Conservation (phyloP, 1,140 invertebrate species). For the Helicoverpa armigera region DNA sequence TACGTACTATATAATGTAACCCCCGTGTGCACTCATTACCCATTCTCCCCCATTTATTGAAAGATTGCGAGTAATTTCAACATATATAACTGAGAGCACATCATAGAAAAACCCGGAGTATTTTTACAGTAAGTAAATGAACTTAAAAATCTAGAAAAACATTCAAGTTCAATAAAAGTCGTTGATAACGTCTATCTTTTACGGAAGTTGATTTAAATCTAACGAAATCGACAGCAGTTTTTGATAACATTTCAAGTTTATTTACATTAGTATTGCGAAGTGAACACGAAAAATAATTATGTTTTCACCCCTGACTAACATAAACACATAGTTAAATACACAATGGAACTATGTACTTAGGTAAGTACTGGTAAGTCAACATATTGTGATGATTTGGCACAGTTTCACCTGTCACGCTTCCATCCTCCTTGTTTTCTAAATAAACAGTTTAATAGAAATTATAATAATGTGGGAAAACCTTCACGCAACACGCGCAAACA, state of each 20-base stretch:
- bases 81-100: too few species aligned
- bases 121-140: too few species aligned
- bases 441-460: constrained; percentile 32
- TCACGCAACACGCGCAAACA: not conserved
- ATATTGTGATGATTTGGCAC: not conserved
- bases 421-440: constrained; percentile 1
- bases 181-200: too few species aligned
- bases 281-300: not conserved
- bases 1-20: too few species aligned
- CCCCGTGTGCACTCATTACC: too few species aligned
- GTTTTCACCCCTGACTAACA: not conserved
- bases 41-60: too few species aligned
- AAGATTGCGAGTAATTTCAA: too few species aligned
- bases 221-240: not conserved
- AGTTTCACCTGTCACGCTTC: constrained; percentile 2
- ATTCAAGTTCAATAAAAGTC: too few species aligned
- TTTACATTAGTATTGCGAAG: not conserved
- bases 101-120: too few species aligned
- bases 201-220: too few species aligned
- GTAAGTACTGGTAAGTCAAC: not conserved
- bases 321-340: constrained; percentile 15
- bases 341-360: not conserved
- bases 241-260: not conserved
- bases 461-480: constrained; percentile 20
- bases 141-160: too few species aligned